Conservation (phyloP, 1,140 invertebrate species). For the Paracyclopina nana region DNA sequence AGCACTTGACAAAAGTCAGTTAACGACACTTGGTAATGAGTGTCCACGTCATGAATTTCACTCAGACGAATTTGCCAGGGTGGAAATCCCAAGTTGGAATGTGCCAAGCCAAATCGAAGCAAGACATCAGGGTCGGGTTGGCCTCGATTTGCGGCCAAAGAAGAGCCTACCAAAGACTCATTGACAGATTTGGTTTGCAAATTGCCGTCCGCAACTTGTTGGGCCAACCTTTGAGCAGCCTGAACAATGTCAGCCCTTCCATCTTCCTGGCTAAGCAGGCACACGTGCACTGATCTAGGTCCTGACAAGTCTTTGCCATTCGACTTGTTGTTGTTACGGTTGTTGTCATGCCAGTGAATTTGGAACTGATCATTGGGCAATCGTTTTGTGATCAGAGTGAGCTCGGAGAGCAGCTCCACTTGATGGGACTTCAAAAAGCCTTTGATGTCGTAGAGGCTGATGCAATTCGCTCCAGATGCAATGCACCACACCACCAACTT, state of each 20-base stretch:
- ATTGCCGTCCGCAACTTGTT: not conserved
- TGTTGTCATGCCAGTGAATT: not conserved
- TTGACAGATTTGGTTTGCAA: not conserved
- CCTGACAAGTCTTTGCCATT: not conserved
- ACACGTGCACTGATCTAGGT: not conserved
- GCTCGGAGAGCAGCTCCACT: not conserved
- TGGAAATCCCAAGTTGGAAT: slow-evolving; percentile 6
- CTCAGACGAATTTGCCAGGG: slow-evolving; percentile 16
- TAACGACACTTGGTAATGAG: slow-evolving; percentile 1
- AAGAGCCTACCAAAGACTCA: not conserved
- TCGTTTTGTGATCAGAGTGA: not conserved
- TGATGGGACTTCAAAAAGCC: not conserved
- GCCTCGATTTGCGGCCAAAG: not conserved
- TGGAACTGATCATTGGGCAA: not conserved
- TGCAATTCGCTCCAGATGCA: not conserved
- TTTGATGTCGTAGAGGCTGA: slow-evolving; percentile 7
- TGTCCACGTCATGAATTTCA: slow-evolving; percentile 7
- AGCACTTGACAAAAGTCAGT: slow-evolving; percentile 3
- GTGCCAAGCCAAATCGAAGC: not conserved
- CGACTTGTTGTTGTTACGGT: not conserved
- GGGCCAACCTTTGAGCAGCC: not conserved
- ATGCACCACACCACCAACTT: not conserved
- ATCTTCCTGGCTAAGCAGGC: not conserved
- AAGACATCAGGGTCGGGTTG: slow-evolving; percentile 11
- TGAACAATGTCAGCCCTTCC: not conserved